Evolutionary conservation across 1,140 invertebrate species (phyloP).

Genomic region (Chymomyza costata): DNA sequence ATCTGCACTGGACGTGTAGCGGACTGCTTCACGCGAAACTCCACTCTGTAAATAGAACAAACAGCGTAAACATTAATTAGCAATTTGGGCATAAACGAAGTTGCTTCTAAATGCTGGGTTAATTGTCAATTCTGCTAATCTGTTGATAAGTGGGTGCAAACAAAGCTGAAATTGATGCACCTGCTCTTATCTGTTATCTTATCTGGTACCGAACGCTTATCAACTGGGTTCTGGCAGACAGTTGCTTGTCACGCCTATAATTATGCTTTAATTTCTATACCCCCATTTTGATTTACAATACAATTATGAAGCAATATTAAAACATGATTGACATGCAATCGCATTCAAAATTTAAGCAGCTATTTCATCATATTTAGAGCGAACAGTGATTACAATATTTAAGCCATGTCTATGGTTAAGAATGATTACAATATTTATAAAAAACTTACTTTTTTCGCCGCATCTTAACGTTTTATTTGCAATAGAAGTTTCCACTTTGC

Average conservation of each 20-base stretch:
- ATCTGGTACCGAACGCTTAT: slow-evolving; percentile 27
- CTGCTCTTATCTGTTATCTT: slow-evolving; percentile 38
- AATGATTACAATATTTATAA: slow-evolving; percentile 1
- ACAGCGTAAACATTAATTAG: background rate
- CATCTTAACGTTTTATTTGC: slow-evolving; percentile 17
- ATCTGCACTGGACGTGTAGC: slow-evolving; percentile 40
- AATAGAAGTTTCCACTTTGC: background rate
- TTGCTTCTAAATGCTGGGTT: background rate
- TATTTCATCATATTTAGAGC: background rate
- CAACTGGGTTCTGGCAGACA: slow-evolving; percentile 37
- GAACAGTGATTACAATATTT: background rate
- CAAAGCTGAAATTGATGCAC: background rate
- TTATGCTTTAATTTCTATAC: slow-evolving; percentile 68
- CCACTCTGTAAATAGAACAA: slow-evolving; percentile 46
- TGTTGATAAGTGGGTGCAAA: background rate
- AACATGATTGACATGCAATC: slow-evolving; percentile 20
- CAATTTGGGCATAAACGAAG: background rate
- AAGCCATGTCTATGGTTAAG: background rate
- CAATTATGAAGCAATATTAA: slow-evolving; percentile 22
- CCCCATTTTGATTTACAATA: slow-evolving; percentile 53
- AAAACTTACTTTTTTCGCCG: slow-evolving; percentile 41
- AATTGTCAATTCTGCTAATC: background rate
- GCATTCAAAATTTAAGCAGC: too few relatives aligned
- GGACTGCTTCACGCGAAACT: slow-evolving; percentile 60
- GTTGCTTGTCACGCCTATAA: slow-evolving; percentile 64